A percentile compares a stretch with the other conserved stretches of the same genome.
These are phyloP conservation scores for Eurystomus gularis DNA, from an alignment of 2,113 vertebrate species.

Conservation along the genomic window DNA sequence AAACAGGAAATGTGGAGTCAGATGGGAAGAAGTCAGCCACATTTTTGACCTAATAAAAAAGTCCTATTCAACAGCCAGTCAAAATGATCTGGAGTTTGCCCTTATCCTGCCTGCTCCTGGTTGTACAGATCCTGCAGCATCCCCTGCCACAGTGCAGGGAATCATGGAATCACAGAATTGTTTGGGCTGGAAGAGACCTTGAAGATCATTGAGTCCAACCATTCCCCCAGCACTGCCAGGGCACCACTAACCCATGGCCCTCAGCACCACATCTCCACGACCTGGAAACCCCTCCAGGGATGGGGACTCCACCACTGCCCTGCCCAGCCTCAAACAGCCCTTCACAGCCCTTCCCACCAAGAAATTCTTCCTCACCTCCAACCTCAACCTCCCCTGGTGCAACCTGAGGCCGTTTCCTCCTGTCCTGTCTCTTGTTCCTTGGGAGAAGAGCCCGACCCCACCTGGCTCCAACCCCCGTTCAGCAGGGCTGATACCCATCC, in stretches of 20 bases:
- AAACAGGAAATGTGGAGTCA: conserved; percentile 1
- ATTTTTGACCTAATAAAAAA: neutral
- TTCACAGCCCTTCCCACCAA: neutral
- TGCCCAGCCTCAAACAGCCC: neutral
- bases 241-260: neutral
- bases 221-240: neutral
- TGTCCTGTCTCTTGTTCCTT: too few relatives aligned
- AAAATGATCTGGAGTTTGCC: neutral
- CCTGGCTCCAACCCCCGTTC: too few relatives aligned
- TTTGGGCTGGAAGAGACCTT: neutral
- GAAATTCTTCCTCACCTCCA: neutral
- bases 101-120: neutral
- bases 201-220: neutral
- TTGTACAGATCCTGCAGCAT: neutral
- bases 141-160: neutral
- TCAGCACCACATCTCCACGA: neutral
- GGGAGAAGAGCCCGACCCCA: too few relatives aligned
- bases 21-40: neutral
- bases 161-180: neutral
- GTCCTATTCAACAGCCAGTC: neutral
- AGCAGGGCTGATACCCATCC: too few relatives aligned
- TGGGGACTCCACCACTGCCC: neutral
- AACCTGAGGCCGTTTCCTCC: too few relatives aligned
- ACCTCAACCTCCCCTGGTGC: too few relatives aligned
- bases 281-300: neutral